These are phyloP conservation scores for Pyrgilauda ruficollis DNA, from an alignment of 2,113 vertebrate species.

Conservation along the genomic window DNA sequence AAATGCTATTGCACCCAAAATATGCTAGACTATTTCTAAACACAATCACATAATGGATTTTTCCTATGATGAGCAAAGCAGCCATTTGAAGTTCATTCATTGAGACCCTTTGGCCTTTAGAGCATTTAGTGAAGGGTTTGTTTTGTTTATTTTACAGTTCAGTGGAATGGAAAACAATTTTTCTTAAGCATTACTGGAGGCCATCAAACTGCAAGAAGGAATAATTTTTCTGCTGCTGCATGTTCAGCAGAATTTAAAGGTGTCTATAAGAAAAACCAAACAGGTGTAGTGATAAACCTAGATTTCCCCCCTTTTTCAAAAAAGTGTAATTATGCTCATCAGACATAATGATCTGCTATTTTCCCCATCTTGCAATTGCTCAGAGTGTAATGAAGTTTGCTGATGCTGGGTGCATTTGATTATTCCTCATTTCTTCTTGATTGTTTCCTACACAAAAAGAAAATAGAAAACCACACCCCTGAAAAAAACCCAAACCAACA, in stretches of 20 bases:
- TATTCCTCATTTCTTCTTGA: background rate
- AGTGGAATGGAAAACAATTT: slow-evolving; percentile 71
- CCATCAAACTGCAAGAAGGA: slow-evolving; percentile 38
- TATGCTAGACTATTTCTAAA: slow-evolving; percentile 47
- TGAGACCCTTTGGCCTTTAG: slow-evolving; percentile 67
- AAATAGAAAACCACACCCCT: background rate
- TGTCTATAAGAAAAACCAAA: slow-evolving; percentile 24
- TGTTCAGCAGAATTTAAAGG: slow-evolving; percentile 52
- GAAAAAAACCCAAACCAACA: background rate
- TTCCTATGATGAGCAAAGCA: slow-evolving; percentile 59
- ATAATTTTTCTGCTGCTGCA: slow-evolving; percentile 57
- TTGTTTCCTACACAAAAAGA: slow-evolving; percentile 12
- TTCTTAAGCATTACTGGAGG: slow-evolving; percentile 66
- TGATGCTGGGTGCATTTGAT: background rate
- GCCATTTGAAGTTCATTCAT: slow-evolving; percentile 66
- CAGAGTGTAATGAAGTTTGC: slow-evolving; percentile 35
- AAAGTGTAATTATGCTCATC: slow-evolving; percentile 60
- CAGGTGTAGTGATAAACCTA: slow-evolving; percentile 22
- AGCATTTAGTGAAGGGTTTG: slow-evolving; percentile 70
- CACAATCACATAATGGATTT: slow-evolving; percentile 64
- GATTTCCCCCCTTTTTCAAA: background rate
- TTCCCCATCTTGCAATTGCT: slow-evolving; percentile 10
- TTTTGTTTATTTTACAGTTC: slow-evolving; percentile 75
- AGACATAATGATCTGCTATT: slow-evolving; percentile 42
- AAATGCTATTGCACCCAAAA: slow-evolving; percentile 48